phyloP scores from a whole-genome alignment of 2,797 vertebrate species.

The Microchirus variegatus region DNA sequence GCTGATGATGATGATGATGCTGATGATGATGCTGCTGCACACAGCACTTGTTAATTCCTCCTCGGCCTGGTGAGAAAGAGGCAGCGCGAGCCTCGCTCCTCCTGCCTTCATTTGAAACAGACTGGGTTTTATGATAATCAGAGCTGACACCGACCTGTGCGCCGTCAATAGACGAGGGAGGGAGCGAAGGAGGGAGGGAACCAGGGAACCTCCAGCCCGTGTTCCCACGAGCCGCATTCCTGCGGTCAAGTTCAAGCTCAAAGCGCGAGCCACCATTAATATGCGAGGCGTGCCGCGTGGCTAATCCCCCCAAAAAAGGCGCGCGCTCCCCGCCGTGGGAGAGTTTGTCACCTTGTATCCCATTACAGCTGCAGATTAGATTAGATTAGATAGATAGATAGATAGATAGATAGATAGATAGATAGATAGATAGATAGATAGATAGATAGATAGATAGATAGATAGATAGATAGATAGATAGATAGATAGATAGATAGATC shows the following conservation, averaged over 20 bases:
- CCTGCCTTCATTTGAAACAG: slow-evolving; percentile 76
- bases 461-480: too few species aligned
- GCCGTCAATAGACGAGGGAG: slow-evolving; percentile 70
- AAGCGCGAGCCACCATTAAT: slow-evolving; percentile 70
- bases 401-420: slow-evolving; percentile 32
- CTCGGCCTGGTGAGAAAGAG: slow-evolving; percentile 62
- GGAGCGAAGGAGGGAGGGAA: too few species aligned
- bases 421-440: slow-evolving; percentile 29
- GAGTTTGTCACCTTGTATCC: slow-evolving; percentile 65
- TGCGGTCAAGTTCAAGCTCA: slow-evolving; percentile 87
- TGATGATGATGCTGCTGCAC: slow-evolving; percentile 30
- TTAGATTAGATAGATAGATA: slow-evolving; percentile 25
- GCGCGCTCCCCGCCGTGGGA: slow-evolving; percentile 68
- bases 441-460: slow-evolving; percentile 12
- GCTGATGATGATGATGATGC: slow-evolving; percentile 40
- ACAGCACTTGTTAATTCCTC: slow-evolving; percentile 62
- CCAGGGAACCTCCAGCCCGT: slow-evolving; percentile 54
- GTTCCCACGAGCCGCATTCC: slow-evolving; percentile 83
- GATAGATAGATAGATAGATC: too few species aligned
- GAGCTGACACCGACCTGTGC: slow-evolving; percentile 78
- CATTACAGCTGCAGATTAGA: slow-evolving; percentile 40
- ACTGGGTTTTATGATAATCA: slow-evolving; percentile 83
- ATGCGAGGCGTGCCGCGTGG: slow-evolving; percentile 77
- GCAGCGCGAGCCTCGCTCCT: slow-evolving; percentile 50
- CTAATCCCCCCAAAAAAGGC: slow-evolving; percentile 66